These are phyloP conservation scores for Ectropis crepuscularia DNA, from an alignment of 2,888 invertebrate species.

Conservation along the genomic window DNA sequence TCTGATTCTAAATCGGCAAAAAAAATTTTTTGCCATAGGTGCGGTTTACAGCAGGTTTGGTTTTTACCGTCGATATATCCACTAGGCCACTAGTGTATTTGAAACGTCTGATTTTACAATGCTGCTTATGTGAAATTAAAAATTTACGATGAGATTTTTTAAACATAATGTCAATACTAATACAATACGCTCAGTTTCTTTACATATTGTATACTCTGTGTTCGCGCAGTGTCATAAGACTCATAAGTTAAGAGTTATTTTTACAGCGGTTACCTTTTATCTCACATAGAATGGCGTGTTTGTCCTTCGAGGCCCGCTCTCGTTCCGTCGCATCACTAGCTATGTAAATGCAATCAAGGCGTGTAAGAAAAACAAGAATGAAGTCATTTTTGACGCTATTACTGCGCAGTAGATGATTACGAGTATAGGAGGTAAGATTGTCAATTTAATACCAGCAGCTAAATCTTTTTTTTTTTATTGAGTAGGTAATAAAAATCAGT, in stretches of 20 bases:
- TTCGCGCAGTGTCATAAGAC: neutral
- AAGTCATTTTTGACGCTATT: constrained; percentile 4
- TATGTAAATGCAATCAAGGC: constrained; percentile 10
- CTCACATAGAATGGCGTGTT: constrained; percentile 20
- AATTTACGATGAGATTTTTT: neutral
- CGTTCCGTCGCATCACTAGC: constrained; percentile 23
- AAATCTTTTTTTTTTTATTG: no score
- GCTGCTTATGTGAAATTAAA: neutral
- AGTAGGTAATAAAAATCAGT: no score
- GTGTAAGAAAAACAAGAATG: constrained; percentile 10
- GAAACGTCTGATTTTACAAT: no score
- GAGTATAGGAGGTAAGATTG: neutral
- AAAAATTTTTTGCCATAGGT: no score
- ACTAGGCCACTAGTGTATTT: no score
- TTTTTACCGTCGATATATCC: no score
- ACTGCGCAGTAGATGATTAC: constrained; percentile 3
- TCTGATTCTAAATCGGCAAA: no score
- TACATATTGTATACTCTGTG: neutral
- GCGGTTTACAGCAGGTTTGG: no score
- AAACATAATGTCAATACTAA: neutral
- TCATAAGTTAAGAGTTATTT: constrained; percentile 18
- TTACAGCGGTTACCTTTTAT: constrained; percentile 22
- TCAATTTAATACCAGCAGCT: no score
- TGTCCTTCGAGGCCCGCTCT: constrained; percentile 26
- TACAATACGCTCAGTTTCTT: neutral